Evolutionary conservation across 2,888 invertebrate species (phyloP).

Genomic region (Scrobipalpa costella): DNA sequence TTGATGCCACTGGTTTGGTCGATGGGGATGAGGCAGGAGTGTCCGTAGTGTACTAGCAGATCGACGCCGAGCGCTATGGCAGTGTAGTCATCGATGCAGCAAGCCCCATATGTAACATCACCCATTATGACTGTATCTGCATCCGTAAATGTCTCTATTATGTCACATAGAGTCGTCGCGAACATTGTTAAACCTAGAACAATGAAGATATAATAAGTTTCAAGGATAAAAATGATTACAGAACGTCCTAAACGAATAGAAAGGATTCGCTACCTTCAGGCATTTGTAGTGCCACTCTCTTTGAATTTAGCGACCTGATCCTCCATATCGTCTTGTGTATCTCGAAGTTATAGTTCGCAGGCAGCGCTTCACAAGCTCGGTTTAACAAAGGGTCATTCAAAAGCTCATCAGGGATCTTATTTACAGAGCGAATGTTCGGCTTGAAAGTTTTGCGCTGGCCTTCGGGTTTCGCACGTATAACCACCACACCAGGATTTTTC

Average conservation of each 20-base stretch:
- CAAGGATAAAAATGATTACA: background rate
- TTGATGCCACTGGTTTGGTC: slow-evolving; percentile 92
- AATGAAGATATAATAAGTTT: slow-evolving; percentile 13
- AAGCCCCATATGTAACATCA: slow-evolving; percentile 99
- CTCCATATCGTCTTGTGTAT: slow-evolving; percentile 99
- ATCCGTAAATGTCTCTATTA: slow-evolving; percentile 92
- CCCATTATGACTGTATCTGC: slow-evolving; percentile 98
- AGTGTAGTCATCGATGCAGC: slow-evolving; percentile 98
- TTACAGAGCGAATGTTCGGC: slow-evolving; percentile 84
- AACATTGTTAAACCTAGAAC: slow-evolving; percentile 89
- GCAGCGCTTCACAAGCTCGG: slow-evolving; percentile 87
- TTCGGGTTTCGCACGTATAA: slow-evolving; percentile 88
- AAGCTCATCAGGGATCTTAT: slow-evolving; percentile 90
- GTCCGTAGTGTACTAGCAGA: slow-evolving; percentile 97
- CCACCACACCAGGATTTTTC: slow-evolving; percentile 75
- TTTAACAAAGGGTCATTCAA: slow-evolving; percentile 87
- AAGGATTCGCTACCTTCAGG: slow-evolving; percentile 87
- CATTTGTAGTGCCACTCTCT: slow-evolving; percentile 96
- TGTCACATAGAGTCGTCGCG: slow-evolving; percentile 95
- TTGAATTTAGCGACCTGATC: slow-evolving; percentile 90
- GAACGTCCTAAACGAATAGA: slow-evolving; percentile 19
- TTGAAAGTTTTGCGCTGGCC: slow-evolving; percentile 89
- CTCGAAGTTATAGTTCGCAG: slow-evolving; percentile 98
- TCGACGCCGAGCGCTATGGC: slow-evolving; percentile 95
- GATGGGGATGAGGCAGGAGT: slow-evolving; percentile 96